A percentile compares a stretch with the other conserved stretches of the same genome.
Evolutionary conservation across 1,140 invertebrate genomes (phyloP).

Genomic region (Drosophila pruinosa): DNA sequence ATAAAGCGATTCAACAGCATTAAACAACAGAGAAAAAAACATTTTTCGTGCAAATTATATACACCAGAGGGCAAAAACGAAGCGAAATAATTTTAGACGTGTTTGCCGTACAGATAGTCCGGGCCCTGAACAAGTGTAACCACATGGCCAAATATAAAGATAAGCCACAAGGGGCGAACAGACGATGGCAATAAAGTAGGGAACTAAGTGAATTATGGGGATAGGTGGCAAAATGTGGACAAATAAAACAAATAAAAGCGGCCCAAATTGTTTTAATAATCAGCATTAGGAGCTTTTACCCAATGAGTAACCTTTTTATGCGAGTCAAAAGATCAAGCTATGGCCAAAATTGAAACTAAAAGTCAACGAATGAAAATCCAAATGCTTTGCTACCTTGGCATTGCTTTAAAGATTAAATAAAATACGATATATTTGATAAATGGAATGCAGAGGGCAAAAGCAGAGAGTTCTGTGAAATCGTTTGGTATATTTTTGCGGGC

Average conservation of each 20-base stretch:
- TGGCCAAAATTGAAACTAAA: background rate
- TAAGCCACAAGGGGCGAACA: conserved; percentile 51
- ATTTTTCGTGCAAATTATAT: conserved; percentile 50
- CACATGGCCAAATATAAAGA: conserved; percentile 35
- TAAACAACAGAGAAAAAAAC: conserved; percentile 20
- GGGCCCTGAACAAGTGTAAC: background rate
- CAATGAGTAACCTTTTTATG: conserved; percentile 10
- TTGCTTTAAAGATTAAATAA: background rate
- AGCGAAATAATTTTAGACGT: conserved; percentile 46
- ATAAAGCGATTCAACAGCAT: background rate
- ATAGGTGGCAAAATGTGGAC: conserved; percentile 47
- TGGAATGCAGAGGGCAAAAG: background rate
- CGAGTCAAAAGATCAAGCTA: background rate
- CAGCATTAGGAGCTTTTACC: background rate
- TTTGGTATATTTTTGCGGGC: background rate
- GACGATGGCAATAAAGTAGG: conserved; percentile 22
- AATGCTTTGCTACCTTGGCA: background rate
- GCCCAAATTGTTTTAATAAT: conserved; percentile 57
- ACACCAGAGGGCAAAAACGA: conserved; percentile 27
- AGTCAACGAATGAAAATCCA: background rate
- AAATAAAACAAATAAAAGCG: conserved; percentile 47
- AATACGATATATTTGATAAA: background rate
- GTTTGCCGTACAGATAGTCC: conserved; percentile 14
- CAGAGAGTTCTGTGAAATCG: background rate
- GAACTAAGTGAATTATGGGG: conserved; percentile 62